Base-by-base conservation (phyloP, 2,797 vertebrate genomes). In the Meda fulgida region DNA sequence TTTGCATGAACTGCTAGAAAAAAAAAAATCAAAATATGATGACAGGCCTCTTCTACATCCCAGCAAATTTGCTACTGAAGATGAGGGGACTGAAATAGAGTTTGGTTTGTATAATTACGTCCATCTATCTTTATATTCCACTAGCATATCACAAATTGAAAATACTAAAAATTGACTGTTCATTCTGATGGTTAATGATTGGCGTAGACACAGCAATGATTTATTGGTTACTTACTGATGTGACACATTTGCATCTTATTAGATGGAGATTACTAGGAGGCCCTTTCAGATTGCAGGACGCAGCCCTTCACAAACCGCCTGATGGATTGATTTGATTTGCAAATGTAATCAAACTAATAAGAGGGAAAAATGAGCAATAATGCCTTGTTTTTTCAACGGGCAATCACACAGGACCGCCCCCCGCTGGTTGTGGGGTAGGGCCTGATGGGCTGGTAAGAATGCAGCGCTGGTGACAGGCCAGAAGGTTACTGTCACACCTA, bases 51-150 rank as follows among this genome's bases (percentile, higher is more conserved):
- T 97, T 97, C 97, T 96, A 97, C 96, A 97, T 98, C 98, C 95
- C 96, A 97, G 96, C 97, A 98, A 97, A 98, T 99, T 96, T 98
- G 97, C 96, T 96, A 95, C 97, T 96, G 95, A 94, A 96, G 86
- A 89, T 85, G 78, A 71, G 69, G 51, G 97, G 97, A 97, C 96
- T 96, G 97, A 98, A 99, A 99, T 98, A 96, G 97, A 99, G 97
- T 99, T 99, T 99, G 97, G 97, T 98, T 98, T 98, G 96, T 96
- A 96, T 99, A 99, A 99, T 99, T 99, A 99, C 96, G 96, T 97
- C 97, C 97, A 99, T 99, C 98, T 99, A 99, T 99, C 97, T 99
- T 99, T 98, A 99, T 99, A 97, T 98, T 98, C 97, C 96, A 95
- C 96, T 94, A 96, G 97, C 97, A 98, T 97, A 98, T 97, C 96